Evolutionary conservation across 2,888 invertebrate genomes (phyloP), one percentile per base, ranked within the genome.

Genomic region (Leptinotarsa tumamoca): DNA sequence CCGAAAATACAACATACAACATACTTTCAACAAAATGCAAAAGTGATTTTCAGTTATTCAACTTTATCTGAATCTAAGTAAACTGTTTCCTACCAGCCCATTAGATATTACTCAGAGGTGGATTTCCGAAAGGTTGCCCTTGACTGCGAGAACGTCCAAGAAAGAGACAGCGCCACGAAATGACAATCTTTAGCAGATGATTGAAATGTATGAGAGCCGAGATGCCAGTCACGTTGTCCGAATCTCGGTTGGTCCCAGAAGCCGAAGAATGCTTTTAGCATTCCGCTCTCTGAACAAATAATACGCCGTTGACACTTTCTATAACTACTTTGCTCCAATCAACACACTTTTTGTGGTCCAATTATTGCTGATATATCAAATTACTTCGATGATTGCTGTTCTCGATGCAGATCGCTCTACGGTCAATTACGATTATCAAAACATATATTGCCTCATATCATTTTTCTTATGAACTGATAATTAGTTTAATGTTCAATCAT

Each of bases 181-280:
- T 69, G 69, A 69, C 69, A 69, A 67, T 54, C 67, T 50, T 71
- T 4, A 78, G 74, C 74, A 75, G 80, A 83, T 83, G 83, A 84
- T 84, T 86, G 85, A 85, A 85, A 85, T 84, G 85, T 85, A 85
- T 84, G 83, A 83, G 81, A 83, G 82, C 78, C 82, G 80, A 81
- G 79, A 83, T 84, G 84, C 86, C 82, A 83, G 85, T 84, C 85
- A 84, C 84, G 84, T 84, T 84, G 82, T 80, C 83, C 81, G 83
- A 84, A 85, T 83, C 82, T 82, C 82, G 82, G 83, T 78, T 83
- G 82, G 79, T 79, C 82, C 81, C 85, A 84, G 84, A 82, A 84
- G 85, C 82, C 75, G 73, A 80, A 83, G 87, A 87, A 88, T 87
- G 87, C 87, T 85, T 86, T 88, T 85, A 87, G 85, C 85, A 87